A percentile compares a stretch with the other conserved stretches of the same genome.
These are phyloP conservation scores for Clistopyga incitator DNA, from an alignment of 2,888 invertebrate species.

Conservation along the genomic window DNA sequence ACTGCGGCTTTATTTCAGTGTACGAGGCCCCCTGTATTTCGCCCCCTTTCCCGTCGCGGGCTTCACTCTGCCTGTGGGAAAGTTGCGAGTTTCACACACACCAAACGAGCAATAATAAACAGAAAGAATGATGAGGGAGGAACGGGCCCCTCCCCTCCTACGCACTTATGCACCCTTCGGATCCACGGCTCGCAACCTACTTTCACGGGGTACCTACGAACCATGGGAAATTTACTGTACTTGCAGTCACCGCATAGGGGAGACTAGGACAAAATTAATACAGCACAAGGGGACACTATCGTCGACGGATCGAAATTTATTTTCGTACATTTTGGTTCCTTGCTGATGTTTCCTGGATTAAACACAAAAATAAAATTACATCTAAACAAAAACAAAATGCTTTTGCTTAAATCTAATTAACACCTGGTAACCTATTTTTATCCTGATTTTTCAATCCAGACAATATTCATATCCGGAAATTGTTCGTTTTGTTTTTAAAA, in stretches of 20 bases:
- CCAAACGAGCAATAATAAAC: slow-evolving; percentile 73
- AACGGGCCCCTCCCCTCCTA: slow-evolving; percentile 45
- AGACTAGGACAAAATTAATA: not conserved
- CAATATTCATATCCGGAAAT: too few species aligned
- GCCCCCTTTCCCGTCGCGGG: slow-evolving; percentile 12
- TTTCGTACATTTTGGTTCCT: too few species aligned
- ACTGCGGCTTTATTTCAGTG: not conserved
- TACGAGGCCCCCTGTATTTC: slow-evolving; percentile 2
- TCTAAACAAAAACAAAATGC: too few species aligned
- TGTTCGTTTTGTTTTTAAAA: too few species aligned
- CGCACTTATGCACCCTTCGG: slow-evolving; percentile 40
- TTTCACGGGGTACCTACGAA: slow-evolving; percentile 48
- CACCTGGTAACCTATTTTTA: too few species aligned
- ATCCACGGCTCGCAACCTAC: slow-evolving; percentile 67
- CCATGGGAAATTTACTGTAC: slow-evolving; percentile 17
- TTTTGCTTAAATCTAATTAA: too few species aligned
- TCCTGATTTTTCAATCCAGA: too few species aligned
- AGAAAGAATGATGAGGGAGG: slow-evolving; percentile 48
- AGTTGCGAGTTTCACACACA: slow-evolving; percentile 75
- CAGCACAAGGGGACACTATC: too few species aligned
- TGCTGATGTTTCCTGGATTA: too few species aligned
- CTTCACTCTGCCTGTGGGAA: slow-evolving; percentile 73
- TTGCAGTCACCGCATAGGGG: not conserved
- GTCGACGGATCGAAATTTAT: too few species aligned
- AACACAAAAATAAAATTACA: too few species aligned